These are phyloP conservation scores for Altica lythri DNA, from an alignment of 2,888 invertebrate genomes.

Conservation along the genomic window DNA sequence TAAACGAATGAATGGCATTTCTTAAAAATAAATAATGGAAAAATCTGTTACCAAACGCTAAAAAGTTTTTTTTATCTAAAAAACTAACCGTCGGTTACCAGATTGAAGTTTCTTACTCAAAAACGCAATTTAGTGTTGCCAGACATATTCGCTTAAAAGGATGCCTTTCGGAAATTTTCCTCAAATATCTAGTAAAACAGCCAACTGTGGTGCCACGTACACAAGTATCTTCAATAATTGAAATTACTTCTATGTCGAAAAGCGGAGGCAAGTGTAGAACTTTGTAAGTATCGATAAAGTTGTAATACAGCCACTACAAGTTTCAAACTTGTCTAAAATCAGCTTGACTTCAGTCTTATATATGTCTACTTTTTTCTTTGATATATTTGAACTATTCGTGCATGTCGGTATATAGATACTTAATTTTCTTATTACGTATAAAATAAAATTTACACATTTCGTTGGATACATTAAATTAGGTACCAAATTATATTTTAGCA, in stretches of 20 bases:
- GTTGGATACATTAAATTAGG: too few species aligned
- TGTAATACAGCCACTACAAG: conserved; percentile 8
- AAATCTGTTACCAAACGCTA: too few species aligned
- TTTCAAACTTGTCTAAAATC: conserved; percentile 1
- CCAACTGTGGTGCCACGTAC: conserved; percentile 10
- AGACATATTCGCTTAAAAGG: not conserved
- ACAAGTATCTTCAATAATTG: conserved; percentile 10
- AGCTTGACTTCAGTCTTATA: not conserved
- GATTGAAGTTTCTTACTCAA: not conserved
- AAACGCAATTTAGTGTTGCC: not conserved
- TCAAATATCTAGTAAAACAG: conserved; percentile 1
- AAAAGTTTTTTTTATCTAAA: not conserved
- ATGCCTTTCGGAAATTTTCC: conserved; percentile 8
- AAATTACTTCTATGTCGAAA: conserved; percentile 14
- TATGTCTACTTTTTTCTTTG: too few species aligned
- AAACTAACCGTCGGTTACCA: not conserved
- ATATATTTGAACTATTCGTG: too few species aligned
- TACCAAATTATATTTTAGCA: too few species aligned
- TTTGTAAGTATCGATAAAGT: conserved; percentile 11
- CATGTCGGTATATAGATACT: too few species aligned
- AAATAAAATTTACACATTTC: too few species aligned
- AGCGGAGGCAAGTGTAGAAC: conserved; percentile 6
- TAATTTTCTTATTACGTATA: too few species aligned
- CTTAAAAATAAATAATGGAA: too few species aligned
- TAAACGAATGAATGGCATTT: too few species aligned